phyloP scores from a whole-genome alignment of 2,888 invertebrate genomes.

The Hirtodrosophila confusa region DNA sequence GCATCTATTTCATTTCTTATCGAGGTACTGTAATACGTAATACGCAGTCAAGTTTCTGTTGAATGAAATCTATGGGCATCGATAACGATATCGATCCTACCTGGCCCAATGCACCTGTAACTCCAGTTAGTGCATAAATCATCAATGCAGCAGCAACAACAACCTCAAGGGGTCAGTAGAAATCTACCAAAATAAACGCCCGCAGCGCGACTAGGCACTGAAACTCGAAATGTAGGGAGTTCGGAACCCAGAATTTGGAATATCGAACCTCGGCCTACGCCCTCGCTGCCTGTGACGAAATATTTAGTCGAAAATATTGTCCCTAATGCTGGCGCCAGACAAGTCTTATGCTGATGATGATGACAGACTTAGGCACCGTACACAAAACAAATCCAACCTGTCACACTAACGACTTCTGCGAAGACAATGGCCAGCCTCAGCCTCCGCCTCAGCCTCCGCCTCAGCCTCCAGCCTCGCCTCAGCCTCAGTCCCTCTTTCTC shows the following conservation, averaged over 20 bases:
- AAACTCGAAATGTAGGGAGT: slow-evolving; percentile 30
- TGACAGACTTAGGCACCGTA: slow-evolving; percentile 80
- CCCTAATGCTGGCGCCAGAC: slow-evolving; percentile 84
- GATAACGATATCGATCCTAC: slow-evolving; percentile 50
- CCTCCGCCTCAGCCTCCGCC: background rate
- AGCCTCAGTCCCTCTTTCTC: background rate
- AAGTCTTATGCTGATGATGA: slow-evolving; percentile 80
- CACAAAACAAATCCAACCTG: slow-evolving; percentile 82
- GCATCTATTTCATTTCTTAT: background rate
- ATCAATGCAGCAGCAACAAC: slow-evolving; percentile 61
- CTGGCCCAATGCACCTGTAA: slow-evolving; percentile 69
- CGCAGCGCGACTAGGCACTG: slow-evolving; percentile 66
- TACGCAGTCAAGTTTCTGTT: slow-evolving; percentile 5
- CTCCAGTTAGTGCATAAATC: slow-evolving; percentile 64
- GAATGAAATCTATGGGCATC: slow-evolving; percentile 43
- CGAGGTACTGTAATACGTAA: background rate
- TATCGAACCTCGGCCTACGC: slow-evolving; percentile 43
- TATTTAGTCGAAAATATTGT: slow-evolving; percentile 80
- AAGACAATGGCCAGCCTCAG: slow-evolving; percentile 68
- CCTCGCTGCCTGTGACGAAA: slow-evolving; percentile 80
- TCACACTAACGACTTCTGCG: slow-evolving; percentile 84
- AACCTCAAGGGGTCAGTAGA: slow-evolving; percentile 36
- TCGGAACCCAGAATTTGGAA: background rate
- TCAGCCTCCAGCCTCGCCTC: slow-evolving; percentile 3
- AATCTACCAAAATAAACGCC: slow-evolving; percentile 75